phyloP scores from a whole-genome alignment of 2,113 vertebrate species.

The Dicerorhinus sumatrensis region DNA sequence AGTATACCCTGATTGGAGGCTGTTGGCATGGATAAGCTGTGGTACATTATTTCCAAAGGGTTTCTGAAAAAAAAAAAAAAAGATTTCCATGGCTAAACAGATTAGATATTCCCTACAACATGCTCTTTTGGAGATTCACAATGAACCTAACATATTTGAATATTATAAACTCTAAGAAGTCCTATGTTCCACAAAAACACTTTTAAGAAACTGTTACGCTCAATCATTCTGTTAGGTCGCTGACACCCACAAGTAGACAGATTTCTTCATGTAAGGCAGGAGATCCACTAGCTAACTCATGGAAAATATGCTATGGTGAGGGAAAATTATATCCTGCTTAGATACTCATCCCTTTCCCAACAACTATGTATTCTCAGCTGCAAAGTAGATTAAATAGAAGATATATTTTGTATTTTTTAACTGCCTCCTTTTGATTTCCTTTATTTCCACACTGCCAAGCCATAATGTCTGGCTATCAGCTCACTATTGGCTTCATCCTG shows the following conservation, averaged over 20 bases:
- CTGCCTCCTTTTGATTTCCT: background rate
- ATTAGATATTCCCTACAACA: background rate
- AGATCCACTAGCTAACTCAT: background rate
- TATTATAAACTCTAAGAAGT: background rate
- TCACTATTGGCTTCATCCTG: background rate
- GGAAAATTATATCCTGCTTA: background rate
- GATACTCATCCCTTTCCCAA: background rate
- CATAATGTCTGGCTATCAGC: background rate
- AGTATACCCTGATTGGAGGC: background rate
- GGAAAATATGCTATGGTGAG: background rate
- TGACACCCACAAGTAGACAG: background rate
- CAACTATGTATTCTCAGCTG: background rate
- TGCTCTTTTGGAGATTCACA: background rate
- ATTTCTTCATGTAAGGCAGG: background rate
- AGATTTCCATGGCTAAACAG: background rate
- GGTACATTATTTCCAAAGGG: background rate
- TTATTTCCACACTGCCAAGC: background rate
- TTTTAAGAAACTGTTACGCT: background rate
- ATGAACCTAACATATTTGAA: background rate
- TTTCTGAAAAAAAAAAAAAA: background rate
- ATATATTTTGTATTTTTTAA: background rate
- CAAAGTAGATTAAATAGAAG: background rate
- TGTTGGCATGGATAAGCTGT: accelerated
- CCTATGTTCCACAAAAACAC: background rate
- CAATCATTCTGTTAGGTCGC: background rate